Evolutionary conservation across 2,113 vertebrate species (phyloP).

Genomic region (Scomber scombrus): DNA sequence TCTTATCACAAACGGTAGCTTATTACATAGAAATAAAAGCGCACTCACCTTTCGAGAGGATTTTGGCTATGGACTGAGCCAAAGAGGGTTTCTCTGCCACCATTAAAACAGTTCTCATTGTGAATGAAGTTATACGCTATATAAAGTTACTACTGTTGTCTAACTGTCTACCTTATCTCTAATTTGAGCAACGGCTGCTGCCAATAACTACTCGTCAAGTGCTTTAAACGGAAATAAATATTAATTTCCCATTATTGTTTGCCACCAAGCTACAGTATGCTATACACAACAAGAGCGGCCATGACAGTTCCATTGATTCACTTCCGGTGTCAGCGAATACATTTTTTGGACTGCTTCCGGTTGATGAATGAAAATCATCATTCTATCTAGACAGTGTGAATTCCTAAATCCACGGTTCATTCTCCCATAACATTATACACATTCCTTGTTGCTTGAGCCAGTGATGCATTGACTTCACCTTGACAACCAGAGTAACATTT

Average conservation of each 20-base stretch:
- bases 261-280: neutral
- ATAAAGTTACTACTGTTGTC: neutral
- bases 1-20: neutral
- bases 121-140: constrained; percentile 16
- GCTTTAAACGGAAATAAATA: neutral
- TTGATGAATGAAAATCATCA: too few species aligned
- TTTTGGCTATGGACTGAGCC: constrained; percentile 96
- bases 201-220: neutral
- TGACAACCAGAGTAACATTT: too few species aligned
- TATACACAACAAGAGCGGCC: neutral
- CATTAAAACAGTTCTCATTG: constrained; percentile 95
- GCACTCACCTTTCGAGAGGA: constrained; percentile 93
- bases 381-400: too few species aligned
- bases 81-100: constrained; percentile 97
- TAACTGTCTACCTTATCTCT: neutral
- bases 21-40: neutral
- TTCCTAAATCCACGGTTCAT: too few species aligned
- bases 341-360: too few species aligned
- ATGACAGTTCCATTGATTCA: constrained; percentile 13
- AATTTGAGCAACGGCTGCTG: neutral
- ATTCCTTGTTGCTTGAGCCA: too few species aligned
- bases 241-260: neutral
- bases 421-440: too few species aligned
- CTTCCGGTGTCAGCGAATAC: constrained; percentile 9
- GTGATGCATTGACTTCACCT: too few species aligned